Evolutionary conservation across 2,888 invertebrate genomes (phyloP).

Genomic region (Drosophila lutescens): DNA sequence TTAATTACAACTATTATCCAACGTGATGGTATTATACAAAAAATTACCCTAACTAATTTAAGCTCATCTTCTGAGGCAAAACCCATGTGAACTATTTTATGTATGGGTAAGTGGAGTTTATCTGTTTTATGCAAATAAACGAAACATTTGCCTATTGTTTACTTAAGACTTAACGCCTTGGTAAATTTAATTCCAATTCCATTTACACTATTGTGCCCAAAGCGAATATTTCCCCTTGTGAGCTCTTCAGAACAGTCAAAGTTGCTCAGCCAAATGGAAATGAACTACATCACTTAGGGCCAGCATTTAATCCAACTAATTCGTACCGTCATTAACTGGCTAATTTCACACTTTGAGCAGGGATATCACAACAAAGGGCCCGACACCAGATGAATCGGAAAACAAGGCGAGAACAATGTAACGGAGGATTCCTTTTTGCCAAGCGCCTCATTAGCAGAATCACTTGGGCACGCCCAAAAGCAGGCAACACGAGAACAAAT

Average conservation of each 20-base stretch:
- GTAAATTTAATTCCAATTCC: background rate
- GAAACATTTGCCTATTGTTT: background rate
- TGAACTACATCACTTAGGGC: constrained; percentile 15
- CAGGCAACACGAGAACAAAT: constrained; percentile 25
- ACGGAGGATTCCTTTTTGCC: constrained; percentile 30
- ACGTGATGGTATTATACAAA: background rate
- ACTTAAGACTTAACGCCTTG: background rate
- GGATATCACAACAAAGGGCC: constrained; percentile 11
- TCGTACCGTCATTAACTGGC: constrained; percentile 25
- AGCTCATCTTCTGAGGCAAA: too few species aligned
- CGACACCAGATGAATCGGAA: constrained; percentile 15
- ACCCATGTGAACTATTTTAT: too few species aligned
- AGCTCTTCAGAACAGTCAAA: constrained; percentile 1
- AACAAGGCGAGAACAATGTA: constrained; percentile 27
- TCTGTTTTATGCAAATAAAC: background rate
- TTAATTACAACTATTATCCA: background rate
- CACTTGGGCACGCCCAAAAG: constrained; percentile 48
- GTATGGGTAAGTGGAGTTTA: too few species aligned
- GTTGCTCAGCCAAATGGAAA: background rate
- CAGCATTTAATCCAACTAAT: constrained; percentile 31
- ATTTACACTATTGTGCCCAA: background rate
- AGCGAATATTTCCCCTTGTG: background rate
- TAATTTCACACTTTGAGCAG: constrained; percentile 15
- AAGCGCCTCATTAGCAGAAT: constrained; percentile 51
- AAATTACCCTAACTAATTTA: too few species aligned